Evolutionary conservation across 1,140 invertebrate genomes (phyloP).

Genomic region (Samia ricini): DNA sequence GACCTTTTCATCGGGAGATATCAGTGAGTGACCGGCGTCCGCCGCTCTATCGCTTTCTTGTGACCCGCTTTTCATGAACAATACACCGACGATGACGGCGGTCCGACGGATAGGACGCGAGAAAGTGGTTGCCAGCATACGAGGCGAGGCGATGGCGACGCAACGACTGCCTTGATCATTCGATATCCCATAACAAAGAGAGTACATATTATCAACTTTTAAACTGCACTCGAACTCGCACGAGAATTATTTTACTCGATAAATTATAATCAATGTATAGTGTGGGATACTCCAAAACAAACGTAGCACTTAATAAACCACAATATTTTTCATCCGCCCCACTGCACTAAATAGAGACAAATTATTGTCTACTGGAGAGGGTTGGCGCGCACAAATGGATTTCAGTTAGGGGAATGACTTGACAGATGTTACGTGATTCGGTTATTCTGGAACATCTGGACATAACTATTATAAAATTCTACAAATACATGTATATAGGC

Average conservation of each 20-base stretch:
- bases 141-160: constrained; percentile 10
- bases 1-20: constrained; percentile 66
- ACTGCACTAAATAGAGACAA: constrained; percentile 20
- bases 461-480: constrained; percentile 24
- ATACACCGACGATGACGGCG: constrained; percentile 50
- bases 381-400: constrained; percentile 25
- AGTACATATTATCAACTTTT: neutral
- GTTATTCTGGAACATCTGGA: constrained; percentile 20
- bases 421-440: constrained; percentile 30
- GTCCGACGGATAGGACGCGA: constrained; percentile 47
- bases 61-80: constrained; percentile 75
- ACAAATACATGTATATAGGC: constrained; percentile 14
- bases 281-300: neutral
- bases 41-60: constrained; percentile 67
- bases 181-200: neutral
- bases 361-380: constrained; percentile 16
- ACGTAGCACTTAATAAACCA: constrained; percentile 8
- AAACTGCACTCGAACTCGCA: constrained; percentile 13
- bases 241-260: constrained; percentile 24
- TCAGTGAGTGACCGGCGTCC: constrained; percentile 52
- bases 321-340: constrained; percentile 7
- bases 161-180: neutral
- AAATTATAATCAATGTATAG: neutral
- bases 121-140: constrained; percentile 61
- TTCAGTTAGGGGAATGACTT: constrained; percentile 20